These are phyloP conservation scores for Penaeus indicus DNA, from an alignment of 1,140 invertebrate species.

Conservation along the genomic window DNA sequence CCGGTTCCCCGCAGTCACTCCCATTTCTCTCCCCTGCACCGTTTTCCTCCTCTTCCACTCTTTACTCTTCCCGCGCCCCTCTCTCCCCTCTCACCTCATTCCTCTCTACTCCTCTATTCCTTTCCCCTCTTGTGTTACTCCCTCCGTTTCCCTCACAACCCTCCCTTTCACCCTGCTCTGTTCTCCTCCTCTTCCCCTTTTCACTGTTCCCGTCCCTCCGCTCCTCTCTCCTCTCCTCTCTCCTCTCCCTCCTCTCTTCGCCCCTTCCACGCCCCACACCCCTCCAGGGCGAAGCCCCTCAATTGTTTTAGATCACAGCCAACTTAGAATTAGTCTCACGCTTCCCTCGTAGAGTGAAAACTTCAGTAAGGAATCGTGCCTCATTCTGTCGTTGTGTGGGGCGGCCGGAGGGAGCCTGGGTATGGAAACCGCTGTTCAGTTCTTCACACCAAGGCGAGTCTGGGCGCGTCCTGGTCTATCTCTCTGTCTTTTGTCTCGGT, in stretches of 20 bases:
- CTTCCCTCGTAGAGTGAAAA: background rate
- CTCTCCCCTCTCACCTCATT: background rate
- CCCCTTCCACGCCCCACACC: background rate
- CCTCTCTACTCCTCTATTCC: background rate
- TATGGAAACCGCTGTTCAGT: too few species aligned
- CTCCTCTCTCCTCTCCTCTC: background rate
- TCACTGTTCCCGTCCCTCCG: background rate
- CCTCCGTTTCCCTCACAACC: background rate
- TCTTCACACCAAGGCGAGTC: too few species aligned
- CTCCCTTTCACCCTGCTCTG: background rate
- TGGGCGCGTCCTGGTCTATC: too few species aligned
- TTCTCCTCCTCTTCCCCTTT: background rate
- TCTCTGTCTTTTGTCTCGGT: too few species aligned
- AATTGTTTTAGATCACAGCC: slow-evolving; percentile 31
- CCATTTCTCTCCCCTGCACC: background rate
- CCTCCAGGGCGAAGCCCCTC: background rate
- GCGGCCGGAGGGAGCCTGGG: too few species aligned
- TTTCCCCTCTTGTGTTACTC: background rate
- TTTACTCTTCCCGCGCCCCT: background rate
- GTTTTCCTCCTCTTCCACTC: background rate
- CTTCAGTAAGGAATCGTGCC: slow-evolving; percentile 10
- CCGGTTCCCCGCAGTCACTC: background rate
- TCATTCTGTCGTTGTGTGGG: too few species aligned
- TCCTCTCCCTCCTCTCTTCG: background rate
- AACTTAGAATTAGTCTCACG: slow-evolving; percentile 26